Evolutionary conservation across 1,140 invertebrate genomes (phyloP).

Genomic region (Leptoteleia sp.): DNA sequence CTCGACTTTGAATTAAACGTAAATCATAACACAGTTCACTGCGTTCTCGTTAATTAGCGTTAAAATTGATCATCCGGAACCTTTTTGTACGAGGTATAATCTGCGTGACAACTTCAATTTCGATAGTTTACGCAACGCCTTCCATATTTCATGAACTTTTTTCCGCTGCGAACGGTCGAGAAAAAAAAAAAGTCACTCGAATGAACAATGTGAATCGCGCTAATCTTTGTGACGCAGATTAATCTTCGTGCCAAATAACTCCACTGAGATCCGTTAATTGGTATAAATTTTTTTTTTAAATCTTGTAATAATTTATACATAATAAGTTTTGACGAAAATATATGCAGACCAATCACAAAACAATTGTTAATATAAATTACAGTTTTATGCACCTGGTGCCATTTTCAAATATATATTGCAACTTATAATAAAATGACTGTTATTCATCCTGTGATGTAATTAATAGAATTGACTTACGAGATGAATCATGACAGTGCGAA

Average conservation of each 20-base stretch:
- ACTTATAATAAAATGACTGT: constrained; percentile 52
- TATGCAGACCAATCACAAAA: constrained; percentile 41
- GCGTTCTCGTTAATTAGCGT: constrained; percentile 7
- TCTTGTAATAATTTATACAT: constrained; percentile 24
- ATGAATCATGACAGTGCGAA: constrained; percentile 12
- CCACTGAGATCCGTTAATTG: constrained; percentile 10
- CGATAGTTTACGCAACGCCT: constrained; percentile 3
- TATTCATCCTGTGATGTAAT: constrained; percentile 30
- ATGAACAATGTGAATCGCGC: constrained; percentile 15
- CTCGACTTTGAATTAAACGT: constrained; percentile 18
- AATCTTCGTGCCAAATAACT: constrained; percentile 10
- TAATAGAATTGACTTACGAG: constrained; percentile 32
- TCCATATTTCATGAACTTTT: constrained; percentile 10
- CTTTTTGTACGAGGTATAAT: constrained; percentile 5
- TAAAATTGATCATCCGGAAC: constrained; percentile 8
- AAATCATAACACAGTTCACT: constrained; percentile 19
- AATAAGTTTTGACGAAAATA: constrained; percentile 41
- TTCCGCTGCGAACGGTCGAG: not conserved
- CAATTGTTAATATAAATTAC: constrained; percentile 19
- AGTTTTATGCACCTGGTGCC: not conserved
- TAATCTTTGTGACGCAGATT: constrained; percentile 31
- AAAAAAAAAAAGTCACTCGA: constrained; percentile 5
- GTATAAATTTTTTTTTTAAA: constrained; percentile 28
- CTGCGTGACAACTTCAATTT: constrained; percentile 20
- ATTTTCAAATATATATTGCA: constrained; percentile 5